A percentile compares a stretch with the other conserved stretches of the same genome.
Evolutionary conservation across 1,140 invertebrate species (phyloP).

Genomic region (Archivesica marissinica): DNA sequence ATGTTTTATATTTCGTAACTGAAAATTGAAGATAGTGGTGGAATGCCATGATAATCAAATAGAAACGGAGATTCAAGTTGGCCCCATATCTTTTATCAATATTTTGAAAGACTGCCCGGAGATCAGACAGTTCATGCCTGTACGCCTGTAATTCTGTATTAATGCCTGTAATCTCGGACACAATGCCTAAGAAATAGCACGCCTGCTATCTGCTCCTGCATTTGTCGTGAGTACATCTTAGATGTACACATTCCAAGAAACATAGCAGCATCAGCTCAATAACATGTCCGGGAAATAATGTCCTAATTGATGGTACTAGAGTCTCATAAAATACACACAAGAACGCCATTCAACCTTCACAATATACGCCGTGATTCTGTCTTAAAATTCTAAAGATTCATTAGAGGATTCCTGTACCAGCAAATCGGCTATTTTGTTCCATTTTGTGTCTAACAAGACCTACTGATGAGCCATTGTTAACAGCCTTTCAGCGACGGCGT

Average conservation of each 20-base stretch:
- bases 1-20: too few species aligned
- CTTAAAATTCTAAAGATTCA: conserved; percentile 61
- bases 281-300: conserved; percentile 40
- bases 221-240: not conserved
- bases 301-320: conserved; percentile 45
- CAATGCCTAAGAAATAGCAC: too few species aligned
- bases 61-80: too few species aligned
- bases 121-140: not conserved
- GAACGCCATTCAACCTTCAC: conserved; percentile 39
- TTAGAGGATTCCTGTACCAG: conserved; percentile 45
- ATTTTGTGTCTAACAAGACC: conserved; percentile 55
- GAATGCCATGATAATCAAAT: too few species aligned
- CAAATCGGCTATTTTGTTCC: conserved; percentile 54
- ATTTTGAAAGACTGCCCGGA: not conserved
- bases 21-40: too few species aligned
- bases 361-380: conserved; percentile 53
- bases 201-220: not conserved
- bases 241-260: not conserved
- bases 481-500: conserved; percentile 24
- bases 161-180: too few species aligned
- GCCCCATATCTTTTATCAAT: not conserved
- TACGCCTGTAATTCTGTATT: not conserved
- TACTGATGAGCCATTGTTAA: conserved; percentile 62
- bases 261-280: not conserved
- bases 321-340: conserved; percentile 22